phyloP scores from a whole-genome alignment of 2,113 vertebrate genomes.

The Mungos mungo region DNA sequence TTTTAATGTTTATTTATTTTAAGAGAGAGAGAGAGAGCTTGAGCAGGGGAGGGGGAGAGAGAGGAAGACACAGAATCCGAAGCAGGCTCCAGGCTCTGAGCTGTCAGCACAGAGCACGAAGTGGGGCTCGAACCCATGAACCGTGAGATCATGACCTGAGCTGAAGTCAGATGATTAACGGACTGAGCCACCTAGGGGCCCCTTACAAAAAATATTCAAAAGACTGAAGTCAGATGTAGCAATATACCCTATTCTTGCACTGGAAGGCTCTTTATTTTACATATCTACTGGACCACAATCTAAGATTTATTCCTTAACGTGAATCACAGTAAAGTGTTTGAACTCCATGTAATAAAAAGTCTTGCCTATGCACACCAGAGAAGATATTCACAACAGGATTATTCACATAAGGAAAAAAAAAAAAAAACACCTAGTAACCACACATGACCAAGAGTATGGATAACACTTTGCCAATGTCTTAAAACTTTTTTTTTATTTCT shows the following conservation, averaged over 20 bases:
- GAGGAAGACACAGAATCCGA: no score
- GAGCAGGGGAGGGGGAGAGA: no score
- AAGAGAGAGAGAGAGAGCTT: no score
- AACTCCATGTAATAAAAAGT: background rate
- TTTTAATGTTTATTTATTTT: no score
- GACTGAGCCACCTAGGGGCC: no score
- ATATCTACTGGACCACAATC: background rate
- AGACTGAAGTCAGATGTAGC: background rate
- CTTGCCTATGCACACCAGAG: background rate
- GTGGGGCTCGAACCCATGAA: no score
- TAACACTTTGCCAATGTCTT: background rate
- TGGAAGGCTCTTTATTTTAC: background rate
- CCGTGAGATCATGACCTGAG: no score
- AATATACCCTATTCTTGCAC: background rate
- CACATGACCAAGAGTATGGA: background rate
- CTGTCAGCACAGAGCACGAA: no score
- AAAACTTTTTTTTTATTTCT: no score
- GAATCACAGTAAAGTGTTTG: background rate
- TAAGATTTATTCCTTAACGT: background rate
- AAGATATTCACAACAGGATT: background rate
- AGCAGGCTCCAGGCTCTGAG: no score
- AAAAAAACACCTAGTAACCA: background rate
- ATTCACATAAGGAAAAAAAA: background rate
- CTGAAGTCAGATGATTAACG: no score
- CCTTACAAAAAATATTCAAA: background rate